A percentile compares a stretch with the other conserved stretches of the same genome.
Conservation (phyloP, 2,888 invertebrate genomes). For the Chironomus tentans region DNA sequence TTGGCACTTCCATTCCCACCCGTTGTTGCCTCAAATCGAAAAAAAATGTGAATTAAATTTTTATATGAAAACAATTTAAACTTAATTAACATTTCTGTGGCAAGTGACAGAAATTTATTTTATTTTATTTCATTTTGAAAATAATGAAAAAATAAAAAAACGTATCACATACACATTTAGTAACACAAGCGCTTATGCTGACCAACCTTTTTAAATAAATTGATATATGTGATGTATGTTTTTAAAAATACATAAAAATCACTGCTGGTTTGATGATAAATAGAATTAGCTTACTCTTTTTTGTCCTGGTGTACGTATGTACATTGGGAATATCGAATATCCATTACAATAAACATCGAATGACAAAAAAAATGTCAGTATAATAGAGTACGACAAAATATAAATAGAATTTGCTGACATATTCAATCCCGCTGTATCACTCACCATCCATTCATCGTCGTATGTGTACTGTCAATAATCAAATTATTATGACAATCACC, state of each 20-base stretch:
- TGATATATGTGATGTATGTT: too few relatives aligned
- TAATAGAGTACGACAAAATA: background rate
- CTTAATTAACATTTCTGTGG: constrained; percentile 20
- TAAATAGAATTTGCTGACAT: background rate
- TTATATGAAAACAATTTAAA: constrained; percentile 18
- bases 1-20: constrained; percentile 2
- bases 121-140: background rate
- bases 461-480: background rate
- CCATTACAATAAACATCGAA: background rate
- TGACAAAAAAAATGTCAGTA: too few relatives aligned
- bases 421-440: background rate
- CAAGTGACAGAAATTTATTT: background rate
- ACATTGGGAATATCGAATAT: background rate
- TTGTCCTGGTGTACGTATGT: background rate
- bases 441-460: too few relatives aligned
- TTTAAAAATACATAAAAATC: too few relatives aligned
- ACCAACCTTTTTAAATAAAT: too few relatives aligned
- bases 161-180: too few relatives aligned
- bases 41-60: background rate
- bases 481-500: background rate
- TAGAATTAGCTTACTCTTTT: background rate
- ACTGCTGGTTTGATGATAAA: background rate
- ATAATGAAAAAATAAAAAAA: too few relatives aligned
- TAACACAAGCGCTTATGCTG: too few relatives aligned
- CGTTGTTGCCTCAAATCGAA: background rate